Evolutionary conservation across 1,140 invertebrate species (phyloP).

Genomic region (Zeugodacus cucurbitae): DNA sequence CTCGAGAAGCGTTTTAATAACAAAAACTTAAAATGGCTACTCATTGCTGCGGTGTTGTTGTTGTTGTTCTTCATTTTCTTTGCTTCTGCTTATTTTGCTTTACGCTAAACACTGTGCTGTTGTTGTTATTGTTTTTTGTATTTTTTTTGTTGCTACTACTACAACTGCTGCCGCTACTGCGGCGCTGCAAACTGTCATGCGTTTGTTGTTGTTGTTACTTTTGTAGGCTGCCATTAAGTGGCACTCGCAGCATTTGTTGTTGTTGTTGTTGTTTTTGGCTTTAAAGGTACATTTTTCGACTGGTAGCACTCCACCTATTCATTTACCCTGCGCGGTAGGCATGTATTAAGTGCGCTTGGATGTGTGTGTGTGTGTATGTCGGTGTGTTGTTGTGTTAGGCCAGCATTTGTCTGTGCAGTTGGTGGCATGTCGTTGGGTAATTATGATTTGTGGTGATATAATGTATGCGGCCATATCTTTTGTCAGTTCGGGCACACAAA

Average conservation of each 20-base stretch:
- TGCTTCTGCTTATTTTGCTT: background rate
- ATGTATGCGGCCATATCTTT: conserved; percentile 34
- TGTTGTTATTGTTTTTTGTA: conserved; percentile 1
- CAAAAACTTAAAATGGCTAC: conserved; percentile 7
- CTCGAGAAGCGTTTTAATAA: background rate
- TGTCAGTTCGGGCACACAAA: background rate
- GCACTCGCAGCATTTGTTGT: conserved; percentile 9
- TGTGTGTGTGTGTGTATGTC: background rate
- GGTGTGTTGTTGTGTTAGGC: background rate
- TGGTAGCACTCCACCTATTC: conserved; percentile 11
- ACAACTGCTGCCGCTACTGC: background rate
- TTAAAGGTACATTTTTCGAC: conserved; percentile 2
- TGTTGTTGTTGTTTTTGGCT: background rate
- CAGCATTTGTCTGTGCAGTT: conserved; percentile 14
- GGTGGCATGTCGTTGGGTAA: conserved; percentile 42
- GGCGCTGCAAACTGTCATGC: background rate
- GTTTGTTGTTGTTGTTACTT: background rate
- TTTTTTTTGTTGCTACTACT: background rate
- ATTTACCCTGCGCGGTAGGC: background rate
- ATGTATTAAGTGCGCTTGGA: background rate
- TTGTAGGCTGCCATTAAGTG: background rate
- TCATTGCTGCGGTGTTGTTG: background rate
- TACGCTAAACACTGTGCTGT: background rate
- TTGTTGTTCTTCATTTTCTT: background rate
- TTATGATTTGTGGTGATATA: conserved; percentile 45